Conservation (phyloP, 2,888 invertebrate genomes). For the Cancer borealis region DNA sequence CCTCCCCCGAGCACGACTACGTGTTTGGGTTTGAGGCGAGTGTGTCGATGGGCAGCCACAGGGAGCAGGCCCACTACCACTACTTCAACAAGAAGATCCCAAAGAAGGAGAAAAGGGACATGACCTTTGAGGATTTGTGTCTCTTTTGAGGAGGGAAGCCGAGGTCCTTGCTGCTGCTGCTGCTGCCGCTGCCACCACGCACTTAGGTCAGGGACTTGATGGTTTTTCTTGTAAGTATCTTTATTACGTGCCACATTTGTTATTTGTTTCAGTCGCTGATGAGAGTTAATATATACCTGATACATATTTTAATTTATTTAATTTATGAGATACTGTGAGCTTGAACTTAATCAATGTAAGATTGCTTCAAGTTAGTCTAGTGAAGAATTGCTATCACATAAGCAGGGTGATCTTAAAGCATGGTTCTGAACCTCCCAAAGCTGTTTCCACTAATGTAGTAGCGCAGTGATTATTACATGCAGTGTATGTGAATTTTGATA, state of each 20-base stretch:
- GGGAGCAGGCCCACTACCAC: not conserved
- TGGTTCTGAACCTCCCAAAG: too few species aligned
- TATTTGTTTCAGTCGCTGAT: not conserved
- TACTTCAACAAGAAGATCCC: conserved; percentile 51
- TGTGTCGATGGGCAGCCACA: not conserved
- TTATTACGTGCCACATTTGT: not conserved
- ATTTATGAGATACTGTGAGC: conserved; percentile 4
- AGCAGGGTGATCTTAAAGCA: too few species aligned
- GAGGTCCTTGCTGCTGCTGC: not conserved
- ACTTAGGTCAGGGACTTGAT: not conserved
- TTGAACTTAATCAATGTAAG: not conserved
- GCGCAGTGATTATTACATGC: not conserved
- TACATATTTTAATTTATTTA: conserved; percentile 14
- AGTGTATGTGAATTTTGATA: not conserved
- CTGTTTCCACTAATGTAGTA: too few species aligned
- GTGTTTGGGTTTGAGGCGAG: conserved; percentile 61
- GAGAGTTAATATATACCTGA: conserved; percentile 36
- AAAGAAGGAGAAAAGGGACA: conserved; percentile 52
- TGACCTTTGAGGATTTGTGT: conserved; percentile 70
- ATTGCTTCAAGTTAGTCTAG: not conserved
- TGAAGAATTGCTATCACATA: too few species aligned
- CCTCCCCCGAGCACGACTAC: conserved; percentile 48
- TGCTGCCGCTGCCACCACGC: not conserved
- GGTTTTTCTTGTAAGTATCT: not conserved
- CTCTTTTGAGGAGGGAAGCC: conserved; percentile 40